Percentiles rank a stretch among this genome's conserved stretches.
phyloP scores from a whole-genome alignment of 1,140 invertebrate species.

The Anoplophora glabripennis region DNA sequence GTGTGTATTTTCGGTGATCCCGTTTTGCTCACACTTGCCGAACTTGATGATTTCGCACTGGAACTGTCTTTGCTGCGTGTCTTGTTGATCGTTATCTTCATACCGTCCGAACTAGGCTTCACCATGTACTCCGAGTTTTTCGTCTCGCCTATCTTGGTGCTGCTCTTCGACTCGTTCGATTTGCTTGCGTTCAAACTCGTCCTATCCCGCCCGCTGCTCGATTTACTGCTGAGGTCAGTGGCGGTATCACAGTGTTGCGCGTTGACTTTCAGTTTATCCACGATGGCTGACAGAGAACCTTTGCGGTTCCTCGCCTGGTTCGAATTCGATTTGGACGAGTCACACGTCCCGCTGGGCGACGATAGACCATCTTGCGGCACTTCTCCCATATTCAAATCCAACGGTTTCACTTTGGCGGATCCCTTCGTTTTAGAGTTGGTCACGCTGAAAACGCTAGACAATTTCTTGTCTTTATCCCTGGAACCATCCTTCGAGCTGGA shows the following conservation, averaged over 20 bases:
- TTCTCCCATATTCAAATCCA: constrained; percentile 56
- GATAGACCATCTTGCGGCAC: constrained; percentile 49
- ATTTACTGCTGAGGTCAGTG: constrained; percentile 44
- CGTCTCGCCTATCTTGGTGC: constrained; percentile 55
- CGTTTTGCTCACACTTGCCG: constrained; percentile 35
- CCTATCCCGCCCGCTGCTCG: constrained; percentile 21
- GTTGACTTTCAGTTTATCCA: constrained; percentile 79
- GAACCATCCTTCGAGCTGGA: constrained; percentile 53
- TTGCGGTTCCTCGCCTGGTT: constrained; percentile 57
- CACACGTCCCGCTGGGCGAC: constrained; percentile 54
- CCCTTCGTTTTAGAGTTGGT: constrained; percentile 65
- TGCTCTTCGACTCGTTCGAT: constrained; percentile 33
- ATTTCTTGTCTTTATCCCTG: constrained; percentile 62
- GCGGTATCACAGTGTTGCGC: constrained; percentile 63
- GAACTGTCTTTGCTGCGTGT: constrained; percentile 63
- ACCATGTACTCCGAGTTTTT: constrained; percentile 85
- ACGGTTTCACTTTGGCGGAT: constrained; percentile 65
- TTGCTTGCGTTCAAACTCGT: constrained; percentile 17
- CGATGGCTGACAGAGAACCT: constrained; percentile 77
- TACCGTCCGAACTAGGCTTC: constrained; percentile 78
- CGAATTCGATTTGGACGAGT: constrained; percentile 39
- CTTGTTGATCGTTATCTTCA: constrained; percentile 89
- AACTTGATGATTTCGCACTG: constrained; percentile 45
- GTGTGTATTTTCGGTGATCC: constrained; percentile 76
- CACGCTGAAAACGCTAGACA: constrained; percentile 45